A percentile compares a stretch with the other conserved stretches of the same genome.
phyloP scores from a whole-genome alignment of 2,888 invertebrate species.

The Rapana venosa region DNA sequence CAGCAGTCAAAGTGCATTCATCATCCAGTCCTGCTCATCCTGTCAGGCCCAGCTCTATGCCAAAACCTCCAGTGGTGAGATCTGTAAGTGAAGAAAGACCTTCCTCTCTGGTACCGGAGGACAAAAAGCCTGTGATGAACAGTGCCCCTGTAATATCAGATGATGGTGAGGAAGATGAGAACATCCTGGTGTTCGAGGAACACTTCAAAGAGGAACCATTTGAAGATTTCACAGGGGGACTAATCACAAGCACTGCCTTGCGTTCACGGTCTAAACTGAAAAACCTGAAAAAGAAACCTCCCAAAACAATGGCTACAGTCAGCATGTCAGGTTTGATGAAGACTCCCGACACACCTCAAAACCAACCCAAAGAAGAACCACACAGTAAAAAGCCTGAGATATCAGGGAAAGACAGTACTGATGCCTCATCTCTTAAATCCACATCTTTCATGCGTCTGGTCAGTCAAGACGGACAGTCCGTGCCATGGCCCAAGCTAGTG shows the following conservation, averaged over 20 bases:
- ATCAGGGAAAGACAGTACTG: background rate
- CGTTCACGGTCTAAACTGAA: conserved; percentile 47
- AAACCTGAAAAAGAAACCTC: conserved; percentile 43
- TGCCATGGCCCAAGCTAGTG: conserved; percentile 44
- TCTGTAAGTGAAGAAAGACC: conserved; percentile 24
- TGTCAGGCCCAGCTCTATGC: background rate
- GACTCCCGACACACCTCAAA: conserved; percentile 39
- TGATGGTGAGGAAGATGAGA: conserved; percentile 2
- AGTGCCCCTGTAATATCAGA: background rate
- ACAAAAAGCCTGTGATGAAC: background rate
- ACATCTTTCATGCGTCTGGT: conserved; percentile 15
- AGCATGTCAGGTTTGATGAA: conserved; percentile 48
- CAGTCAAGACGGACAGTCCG: conserved; percentile 4
- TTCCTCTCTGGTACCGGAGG: background rate
- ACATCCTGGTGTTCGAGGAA: conserved; percentile 47
- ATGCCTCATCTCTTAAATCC: background rate
- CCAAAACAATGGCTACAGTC: conserved; percentile 46
- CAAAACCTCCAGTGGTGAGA: background rate
- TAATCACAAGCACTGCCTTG: conserved; percentile 42
- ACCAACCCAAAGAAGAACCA: background rate
- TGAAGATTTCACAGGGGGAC: conserved; percentile 48
- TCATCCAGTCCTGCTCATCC: conserved; percentile 2
- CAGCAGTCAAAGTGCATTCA: background rate
- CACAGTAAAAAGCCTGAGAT: background rate
- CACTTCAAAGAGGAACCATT: conserved; percentile 45